These are phyloP conservation scores for Nycteola revayana DNA, from an alignment of 2,888 invertebrate genomes.

Conservation along the genomic window DNA sequence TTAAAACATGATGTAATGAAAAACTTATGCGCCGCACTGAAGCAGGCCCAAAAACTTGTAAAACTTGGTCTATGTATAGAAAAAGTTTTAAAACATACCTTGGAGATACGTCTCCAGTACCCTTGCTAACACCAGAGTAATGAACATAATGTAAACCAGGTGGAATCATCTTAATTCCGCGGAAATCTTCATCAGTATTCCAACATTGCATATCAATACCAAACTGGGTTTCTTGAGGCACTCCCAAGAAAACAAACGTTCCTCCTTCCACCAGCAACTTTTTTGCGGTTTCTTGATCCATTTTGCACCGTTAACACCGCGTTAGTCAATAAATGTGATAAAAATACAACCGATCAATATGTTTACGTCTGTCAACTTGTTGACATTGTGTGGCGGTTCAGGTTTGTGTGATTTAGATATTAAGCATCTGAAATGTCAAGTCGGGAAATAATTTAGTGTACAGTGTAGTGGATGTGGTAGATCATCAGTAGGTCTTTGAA, in stretches of 20 bases:
- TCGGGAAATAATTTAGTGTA: no score
- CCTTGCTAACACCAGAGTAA: conserved; percentile 86
- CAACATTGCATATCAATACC: conserved; percentile 94
- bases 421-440: no score
- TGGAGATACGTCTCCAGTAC: conserved; percentile 85
- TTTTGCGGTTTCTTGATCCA: conserved; percentile 89
- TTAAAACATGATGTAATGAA: no score
- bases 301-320: conserved; percentile 54
- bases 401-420: no score
- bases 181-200: conserved; percentile 95
- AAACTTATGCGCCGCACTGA: no score
- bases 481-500: no score
- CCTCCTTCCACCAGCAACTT: conserved; percentile 91
- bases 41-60: no score
- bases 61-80: no score
- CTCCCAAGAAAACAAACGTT: conserved; percentile 90
- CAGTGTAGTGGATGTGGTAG: no score
- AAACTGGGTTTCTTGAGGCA: conserved; percentile 96
- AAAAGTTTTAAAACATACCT: conserved; percentile 56
- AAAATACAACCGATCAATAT: conserved; percentile 48
- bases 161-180: conserved; percentile 99
- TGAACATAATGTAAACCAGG: conserved; percentile 97
- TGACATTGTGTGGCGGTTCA: conserved; percentile 13
- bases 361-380: conserved; percentile 49
- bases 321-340: conserved; percentile 42